These are phyloP conservation scores for Ladona fulva DNA, from an alignment of 1,140 invertebrate species.

Conservation along the genomic window DNA sequence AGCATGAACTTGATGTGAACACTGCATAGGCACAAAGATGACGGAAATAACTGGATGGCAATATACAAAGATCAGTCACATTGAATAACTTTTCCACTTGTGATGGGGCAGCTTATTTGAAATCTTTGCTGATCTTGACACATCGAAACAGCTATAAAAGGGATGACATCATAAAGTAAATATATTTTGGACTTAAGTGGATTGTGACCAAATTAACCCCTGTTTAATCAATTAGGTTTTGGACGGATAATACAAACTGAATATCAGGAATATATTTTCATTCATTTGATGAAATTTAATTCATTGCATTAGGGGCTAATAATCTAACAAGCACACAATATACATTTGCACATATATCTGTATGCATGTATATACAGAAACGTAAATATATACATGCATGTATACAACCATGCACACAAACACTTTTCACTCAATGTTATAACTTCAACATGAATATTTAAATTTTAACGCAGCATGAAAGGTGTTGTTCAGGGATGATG, in stretches of 20 bases:
- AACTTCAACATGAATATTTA: background rate
- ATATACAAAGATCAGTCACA: background rate
- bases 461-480: background rate
- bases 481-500: background rate
- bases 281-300: background rate
- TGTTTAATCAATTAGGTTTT: background rate
- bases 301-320: background rate
- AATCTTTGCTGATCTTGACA: background rate
- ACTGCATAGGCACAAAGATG: background rate
- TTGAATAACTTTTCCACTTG: background rate
- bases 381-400: background rate
- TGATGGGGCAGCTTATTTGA: background rate
- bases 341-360: background rate
- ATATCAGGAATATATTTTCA: background rate
- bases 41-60: background rate
- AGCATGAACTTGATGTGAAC: background rate
- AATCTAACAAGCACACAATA: too few species aligned
- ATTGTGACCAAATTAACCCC: background rate
- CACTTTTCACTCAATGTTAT: background rate
- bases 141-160: background rate
- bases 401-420: background rate
- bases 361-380: background rate
- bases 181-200: background rate
- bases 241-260: background rate
- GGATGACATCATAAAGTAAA: background rate